Evolutionary conservation across 2,797 vertebrate genomes (phyloP).

Genomic region (Nyctalus aviator): DNA sequence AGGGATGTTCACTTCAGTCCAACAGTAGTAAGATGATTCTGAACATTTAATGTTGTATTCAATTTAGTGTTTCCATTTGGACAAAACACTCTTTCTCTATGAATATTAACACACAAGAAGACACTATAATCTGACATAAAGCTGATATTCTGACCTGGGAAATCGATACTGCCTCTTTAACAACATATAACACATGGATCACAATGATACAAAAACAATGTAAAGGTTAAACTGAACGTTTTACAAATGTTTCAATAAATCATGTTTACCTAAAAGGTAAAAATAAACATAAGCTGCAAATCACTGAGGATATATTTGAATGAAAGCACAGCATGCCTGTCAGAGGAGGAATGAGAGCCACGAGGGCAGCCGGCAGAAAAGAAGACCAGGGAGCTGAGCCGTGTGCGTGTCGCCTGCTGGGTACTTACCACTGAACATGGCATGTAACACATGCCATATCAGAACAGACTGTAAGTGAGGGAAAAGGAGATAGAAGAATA

Average conservation of each 20-base stretch:
- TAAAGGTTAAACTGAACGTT: constrained; percentile 69
- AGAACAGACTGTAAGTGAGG: constrained; percentile 84
- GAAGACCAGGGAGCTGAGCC: constrained; percentile 56
- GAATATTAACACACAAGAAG: neutral
- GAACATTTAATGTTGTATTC: neutral
- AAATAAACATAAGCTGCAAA: constrained; percentile 58
- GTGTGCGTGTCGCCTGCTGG: constrained; percentile 68
- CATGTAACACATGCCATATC: constrained; percentile 83
- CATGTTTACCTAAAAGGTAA: constrained; percentile 71
- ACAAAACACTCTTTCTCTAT: neutral
- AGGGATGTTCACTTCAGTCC: neutral
- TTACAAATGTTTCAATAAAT: constrained; percentile 56
- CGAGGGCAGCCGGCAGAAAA: constrained; percentile 58
- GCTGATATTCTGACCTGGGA: neutral
- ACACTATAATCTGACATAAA: neutral
- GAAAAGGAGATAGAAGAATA: constrained; percentile 82
- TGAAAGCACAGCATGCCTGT: constrained; percentile 75
- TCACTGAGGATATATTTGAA: constrained; percentile 24
- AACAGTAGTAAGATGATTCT: neutral
- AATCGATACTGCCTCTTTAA: neutral
- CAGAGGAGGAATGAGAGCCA: constrained; percentile 52
- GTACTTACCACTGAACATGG: constrained; percentile 85
- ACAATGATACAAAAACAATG: constrained; percentile 67
- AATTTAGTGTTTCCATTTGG: neutral
- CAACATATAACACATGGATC: constrained; percentile 27